phyloP scores from a whole-genome alignment of 2,113 vertebrate genomes.

The Onychostruthus taczanowskii region DNA sequence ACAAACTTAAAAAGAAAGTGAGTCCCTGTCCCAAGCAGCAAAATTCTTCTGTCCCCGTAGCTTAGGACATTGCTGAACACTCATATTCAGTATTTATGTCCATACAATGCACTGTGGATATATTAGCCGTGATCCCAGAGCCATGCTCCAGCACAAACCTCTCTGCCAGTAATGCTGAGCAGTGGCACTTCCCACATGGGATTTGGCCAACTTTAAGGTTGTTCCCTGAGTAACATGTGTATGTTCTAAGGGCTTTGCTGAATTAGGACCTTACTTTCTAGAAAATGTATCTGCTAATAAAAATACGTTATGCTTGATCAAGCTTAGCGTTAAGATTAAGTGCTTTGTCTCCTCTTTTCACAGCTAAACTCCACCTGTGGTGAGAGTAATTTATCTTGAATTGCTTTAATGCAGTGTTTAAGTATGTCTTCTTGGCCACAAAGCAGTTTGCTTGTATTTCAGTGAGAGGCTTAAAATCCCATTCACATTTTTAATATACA shows the following conservation, averaged over 20 bases:
- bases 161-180: not conserved
- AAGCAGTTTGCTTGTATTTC: not conserved
- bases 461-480: conserved; percentile 22
- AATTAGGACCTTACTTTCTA: not conserved
- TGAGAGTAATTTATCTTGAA: conserved; percentile 19
- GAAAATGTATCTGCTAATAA: not conserved
- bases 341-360: not conserved
- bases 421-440: not conserved
- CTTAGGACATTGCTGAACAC: not conserved
- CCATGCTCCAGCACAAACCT: not conserved
- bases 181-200: not conserved
- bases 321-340: not conserved
- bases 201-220: not conserved
- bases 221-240: not conserved
- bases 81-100: not conserved
- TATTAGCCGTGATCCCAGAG: not conserved
- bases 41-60: not conserved
- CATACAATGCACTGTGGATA: rapidly evolving
- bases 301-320: not conserved
- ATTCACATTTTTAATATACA: conserved; percentile 58
- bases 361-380: not conserved
- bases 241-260: not conserved
- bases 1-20: not conserved
- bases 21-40: not conserved
- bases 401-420: conserved; percentile 9